Evolutionary conservation across 2,113 vertebrate genomes (phyloP), one percentile per base, ranked within the genome.

Genomic region (Ammodramus savannarum): DNA sequence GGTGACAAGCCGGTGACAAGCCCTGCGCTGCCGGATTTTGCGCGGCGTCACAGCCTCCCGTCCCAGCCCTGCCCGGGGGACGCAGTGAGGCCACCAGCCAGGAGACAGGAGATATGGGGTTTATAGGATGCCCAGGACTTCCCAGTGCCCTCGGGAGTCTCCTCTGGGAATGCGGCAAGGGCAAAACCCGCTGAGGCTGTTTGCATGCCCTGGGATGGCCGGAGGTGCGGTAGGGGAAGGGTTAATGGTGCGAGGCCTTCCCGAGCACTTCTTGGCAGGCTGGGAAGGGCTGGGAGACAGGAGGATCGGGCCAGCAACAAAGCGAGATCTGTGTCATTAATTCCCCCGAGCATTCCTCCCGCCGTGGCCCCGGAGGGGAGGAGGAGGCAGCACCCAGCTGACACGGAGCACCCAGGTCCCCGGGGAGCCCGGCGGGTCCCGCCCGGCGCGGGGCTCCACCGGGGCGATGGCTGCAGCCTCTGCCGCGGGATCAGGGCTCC

Each of bases 241-340:
- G 96, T 96, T 97, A 97, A 96, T 9, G 65, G 80, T 44, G 54
- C 25, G 63, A 89, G 86, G 91, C 87, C 93, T 95, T 88, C 86
- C 85, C 85, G 5, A 94, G 66, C 90, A 68, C 90, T 96, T 85
- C 96, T 96, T 96, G 96, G 96, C 97, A 95, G 85, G 77, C 88
- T 68, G 49, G 34, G 81, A 74, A 87, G 87, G 81, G 89, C 93
- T 63, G 89, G 73, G 89, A 95, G 93, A 93, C 43, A 84, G 90
- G 81, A 95, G 96, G 92, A 96, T 95, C 65, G 71, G 85, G 67
- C 72, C 89, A 85, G 61, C 94, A 96, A 97, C 97, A 97, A 97
- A 96, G 96, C 90, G 4, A 87, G 94, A 96, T 94, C 96, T 97
- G 96, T 97, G 87, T 95, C 94, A 80, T 94, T 95, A 94, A 96